These are phyloP conservation scores for Piscicola geometra DNA, from an alignment of 2,888 invertebrate genomes.

Conservation along the genomic window DNA sequence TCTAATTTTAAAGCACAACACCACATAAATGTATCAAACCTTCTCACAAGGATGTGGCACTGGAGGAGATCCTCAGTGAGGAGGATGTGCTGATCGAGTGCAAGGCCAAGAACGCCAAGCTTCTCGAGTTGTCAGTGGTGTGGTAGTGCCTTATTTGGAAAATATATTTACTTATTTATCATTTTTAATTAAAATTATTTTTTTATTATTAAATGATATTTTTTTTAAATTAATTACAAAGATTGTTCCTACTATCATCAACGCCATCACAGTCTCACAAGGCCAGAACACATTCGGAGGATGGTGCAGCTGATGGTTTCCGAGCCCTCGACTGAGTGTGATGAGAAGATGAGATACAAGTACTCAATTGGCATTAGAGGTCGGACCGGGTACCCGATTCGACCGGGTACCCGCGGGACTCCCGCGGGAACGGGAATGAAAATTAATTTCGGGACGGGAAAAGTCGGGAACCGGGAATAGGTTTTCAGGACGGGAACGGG, in stretches of 20 bases:
- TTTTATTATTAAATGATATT: too few species aligned
- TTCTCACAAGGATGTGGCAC: conserved; percentile 77
- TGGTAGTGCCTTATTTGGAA: background rate
- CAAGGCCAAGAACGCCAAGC: conserved; percentile 80
- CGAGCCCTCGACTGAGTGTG: conserved; percentile 74
- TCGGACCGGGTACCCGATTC: too few species aligned
- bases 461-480: too few species aligned
- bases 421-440: too few species aligned
- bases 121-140: conserved; percentile 88
- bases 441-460: too few species aligned
- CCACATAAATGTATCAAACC: too few species aligned
- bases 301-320: conserved; percentile 78
- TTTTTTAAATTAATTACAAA: too few species aligned
- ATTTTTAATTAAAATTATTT: background rate
- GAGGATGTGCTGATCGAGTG: conserved; percentile 93
- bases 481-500: too few species aligned
- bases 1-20: background rate
- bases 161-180: conserved; percentile 2
- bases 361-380: too few species aligned
- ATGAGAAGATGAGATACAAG: conserved; percentile 76
- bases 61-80: conserved; percentile 84
- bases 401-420: too few species aligned
- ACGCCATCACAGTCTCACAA: conserved; percentile 68
- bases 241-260: too few species aligned
- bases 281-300: conserved; percentile 77